Base-by-base conservation (phyloP, 1,140 invertebrate species). In the Thaumatotibia leucotreta region DNA sequence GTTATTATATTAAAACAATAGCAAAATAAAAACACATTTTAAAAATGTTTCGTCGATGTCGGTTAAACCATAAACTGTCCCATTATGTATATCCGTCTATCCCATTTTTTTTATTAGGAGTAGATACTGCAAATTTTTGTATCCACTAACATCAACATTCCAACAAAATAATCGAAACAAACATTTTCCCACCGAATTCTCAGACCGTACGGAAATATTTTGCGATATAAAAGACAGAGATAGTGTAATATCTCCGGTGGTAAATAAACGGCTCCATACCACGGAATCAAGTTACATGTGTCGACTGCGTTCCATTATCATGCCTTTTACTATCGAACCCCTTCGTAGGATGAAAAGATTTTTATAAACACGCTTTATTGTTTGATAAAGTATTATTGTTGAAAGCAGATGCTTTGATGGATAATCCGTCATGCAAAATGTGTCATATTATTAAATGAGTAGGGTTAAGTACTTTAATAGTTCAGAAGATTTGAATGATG, bases 241-340 rank as follows among this genome's bases (percentile, higher is more conserved):
- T 72, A 78, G 73, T 69, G 71, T 77, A 70, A 58, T 76, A 74
- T 69, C 72, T 73, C 79, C 66, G 71, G 68, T 65, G 65, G 74
- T 75, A 81, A 73, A 81, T 73, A 81, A 73, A 79, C 73, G 76
- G 49, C 71, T 67, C 72, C 72, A 82, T 78, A 67, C 68, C 63
- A 39, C 50, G 71, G 79, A 77, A 75, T 84, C 78, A 63, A 70
- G 74, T 84, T 84, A 82, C 82, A 77, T 75, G 72, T 77, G 69
- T 72, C 66, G 74, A 71, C 63, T 72, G 52, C 69, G 65, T 70
- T 70, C 69, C 65, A 67, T 65, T 68, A 74, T 73, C 33, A 32
- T 64, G 20, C 23, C 39, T 45, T 23, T 64, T 49, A 62, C 29
- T 67, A 50, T 58, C 4, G 52, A 27, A 58, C 52, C 52, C 52